Conservation (phyloP, 2,888 invertebrate species). For the Conchocele bisecta region DNA sequence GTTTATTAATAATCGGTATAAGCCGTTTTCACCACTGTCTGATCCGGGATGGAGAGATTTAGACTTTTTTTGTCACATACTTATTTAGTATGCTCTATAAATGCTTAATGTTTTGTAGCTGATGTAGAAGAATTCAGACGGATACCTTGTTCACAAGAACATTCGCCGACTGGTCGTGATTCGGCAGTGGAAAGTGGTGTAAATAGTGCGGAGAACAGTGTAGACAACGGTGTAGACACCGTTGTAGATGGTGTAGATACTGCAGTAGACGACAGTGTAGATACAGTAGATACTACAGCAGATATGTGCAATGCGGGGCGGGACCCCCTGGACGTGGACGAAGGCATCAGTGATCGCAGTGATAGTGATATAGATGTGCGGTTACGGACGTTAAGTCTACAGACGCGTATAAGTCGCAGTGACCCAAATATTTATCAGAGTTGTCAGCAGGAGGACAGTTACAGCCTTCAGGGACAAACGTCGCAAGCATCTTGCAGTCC, state of each 20-base stretch:
- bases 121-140: conserved; percentile 60
- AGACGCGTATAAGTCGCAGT: conserved; percentile 65
- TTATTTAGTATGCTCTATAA: conserved; percentile 2
- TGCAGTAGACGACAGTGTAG: conserved; percentile 50
- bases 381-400: conserved; percentile 58
- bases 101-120: conserved; percentile 27
- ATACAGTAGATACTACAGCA: conserved; percentile 48
- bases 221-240: conserved; percentile 54
- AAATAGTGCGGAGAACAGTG: conserved; percentile 59
- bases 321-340: conserved; percentile 46
- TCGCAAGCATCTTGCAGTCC: conserved; percentile 54
- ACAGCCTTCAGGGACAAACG: conserved; percentile 44
- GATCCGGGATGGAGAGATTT: too few relatives aligned
- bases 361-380: conserved; percentile 59
- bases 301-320: conserved; percentile 57
- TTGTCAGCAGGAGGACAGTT: conserved; percentile 45
- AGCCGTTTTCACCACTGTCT: too few relatives aligned
- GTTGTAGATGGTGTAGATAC: conserved; percentile 41
- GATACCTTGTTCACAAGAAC: conserved; percentile 36
- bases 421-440: conserved; percentile 72
- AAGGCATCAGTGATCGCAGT: conserved; percentile 56
- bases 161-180: conserved; percentile 48
- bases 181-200: conserved; percentile 56
- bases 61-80: background rate
- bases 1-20: too few relatives aligned